Percentiles rank a stretch among this genome's conserved stretches.
phyloP scores from a whole-genome alignment of 1,140 invertebrate species.

The Contarinia nasturtii region DNA sequence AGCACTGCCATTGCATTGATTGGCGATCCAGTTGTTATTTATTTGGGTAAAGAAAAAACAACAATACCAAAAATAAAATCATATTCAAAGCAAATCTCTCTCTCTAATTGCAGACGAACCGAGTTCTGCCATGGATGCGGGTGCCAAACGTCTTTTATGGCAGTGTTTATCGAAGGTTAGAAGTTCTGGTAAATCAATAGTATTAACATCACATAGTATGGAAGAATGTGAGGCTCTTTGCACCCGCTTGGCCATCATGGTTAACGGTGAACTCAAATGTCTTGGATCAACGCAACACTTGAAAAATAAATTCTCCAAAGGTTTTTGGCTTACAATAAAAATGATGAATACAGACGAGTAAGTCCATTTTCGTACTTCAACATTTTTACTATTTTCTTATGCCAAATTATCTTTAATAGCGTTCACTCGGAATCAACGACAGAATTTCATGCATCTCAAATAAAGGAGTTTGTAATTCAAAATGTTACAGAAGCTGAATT shows the following conservation, averaged over 20 bases:
- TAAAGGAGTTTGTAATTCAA: no score
- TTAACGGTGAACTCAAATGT: constrained; percentile 49
- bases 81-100: not conserved
- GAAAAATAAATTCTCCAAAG: constrained; percentile 37
- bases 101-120: constrained; percentile 29
- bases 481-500: no score
- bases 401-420: not conserved
- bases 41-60: constrained; percentile 43
- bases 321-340: constrained; percentile 26
- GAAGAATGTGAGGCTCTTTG: constrained; percentile 70
- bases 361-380: no score
- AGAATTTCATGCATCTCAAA: no score
- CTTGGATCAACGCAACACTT: constrained; percentile 42
- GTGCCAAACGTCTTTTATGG: constrained; percentile 58
- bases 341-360: not conserved
- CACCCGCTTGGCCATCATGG: constrained; percentile 63
- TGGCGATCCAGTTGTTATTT: constrained; percentile 64
- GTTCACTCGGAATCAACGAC: not conserved
- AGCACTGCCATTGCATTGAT: constrained; percentile 76
- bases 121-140: constrained; percentile 53
- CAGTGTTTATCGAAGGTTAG: constrained; percentile 27
- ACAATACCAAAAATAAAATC: no score
- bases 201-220: constrained; percentile 63
- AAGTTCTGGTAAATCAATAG: constrained; percentile 35
- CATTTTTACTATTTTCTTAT: not conserved